Evolutionary conservation across 2,888 invertebrate genomes (phyloP), one percentile per base, ranked within the genome.

Genomic region (Zeuzera pyrina): DNA sequence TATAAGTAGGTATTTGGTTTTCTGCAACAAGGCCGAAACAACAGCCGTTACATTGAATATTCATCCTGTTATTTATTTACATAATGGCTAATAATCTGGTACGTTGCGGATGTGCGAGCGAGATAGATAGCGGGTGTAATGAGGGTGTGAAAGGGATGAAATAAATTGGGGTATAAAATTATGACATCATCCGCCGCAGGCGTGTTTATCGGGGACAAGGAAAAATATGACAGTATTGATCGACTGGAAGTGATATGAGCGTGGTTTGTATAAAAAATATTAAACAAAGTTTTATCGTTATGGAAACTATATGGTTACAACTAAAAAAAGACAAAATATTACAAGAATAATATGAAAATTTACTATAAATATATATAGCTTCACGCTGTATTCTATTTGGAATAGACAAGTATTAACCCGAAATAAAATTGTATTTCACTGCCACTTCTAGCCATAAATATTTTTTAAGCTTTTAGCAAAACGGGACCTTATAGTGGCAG

Each of bases 141-240:
- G 45, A 38, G 34, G 31, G 29, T 19, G 28, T 19, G 31, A 27
- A 16, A 38, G 11, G 24, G 33, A 38, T 28, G 32, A 44, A 42
- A 41, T 45, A 42, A 35, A 49, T 36, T 43, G 44, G 37, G 31
- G 40, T 50, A 56, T 29, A 28, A 28, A 14, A 19, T 59, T 53
- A 62, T 62, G 57, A 55, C 49, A 49, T 61, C 56, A 57, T 52
- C 41, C 42, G 42, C 43, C 26, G 27, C 15, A 32, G 30, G 32
- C 29, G 15, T 28, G 28, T 15, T 28, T 28, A 28, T 28, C 15
- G 14, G 15, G 6, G 15, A 8, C 15, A 11, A 5, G 28, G 8
- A 28, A 15, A 12, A 3, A 22, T 22, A 25, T 3, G 13, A 12
- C 25, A 19, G 19, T 6, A 8, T 6, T 19, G 19, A 19, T 19